phyloP scores from a whole-genome alignment of 1,140 invertebrate genomes.

The Heliconius nattereri region DNA sequence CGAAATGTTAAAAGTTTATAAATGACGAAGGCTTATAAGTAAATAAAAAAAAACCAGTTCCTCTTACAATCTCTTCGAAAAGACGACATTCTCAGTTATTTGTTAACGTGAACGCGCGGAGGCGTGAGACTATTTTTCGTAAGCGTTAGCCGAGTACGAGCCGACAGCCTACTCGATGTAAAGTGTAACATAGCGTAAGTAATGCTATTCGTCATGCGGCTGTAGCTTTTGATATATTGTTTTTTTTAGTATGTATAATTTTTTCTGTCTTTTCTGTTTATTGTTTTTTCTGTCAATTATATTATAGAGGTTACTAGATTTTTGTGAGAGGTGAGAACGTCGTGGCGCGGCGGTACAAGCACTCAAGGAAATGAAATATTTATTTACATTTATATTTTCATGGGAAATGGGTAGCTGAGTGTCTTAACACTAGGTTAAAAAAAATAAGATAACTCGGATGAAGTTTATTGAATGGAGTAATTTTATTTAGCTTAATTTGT shows the following conservation, averaged over 20 bases:
- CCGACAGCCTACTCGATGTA: conserved; percentile 1
- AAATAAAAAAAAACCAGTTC: background rate
- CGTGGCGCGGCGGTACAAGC: too few species aligned
- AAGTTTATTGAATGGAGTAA: too few species aligned
- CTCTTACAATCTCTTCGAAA: conserved; percentile 11
- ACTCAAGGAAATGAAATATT: too few species aligned
- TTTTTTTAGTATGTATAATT: background rate
- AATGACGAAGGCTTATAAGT: background rate
- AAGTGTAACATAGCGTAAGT: conserved; percentile 10
- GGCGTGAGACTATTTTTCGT: conserved; percentile 30
- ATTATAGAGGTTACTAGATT: too few species aligned
- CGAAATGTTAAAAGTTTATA: background rate
- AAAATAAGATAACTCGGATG: too few species aligned
- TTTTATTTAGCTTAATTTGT: too few species aligned
- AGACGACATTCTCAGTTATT: conserved; percentile 21
- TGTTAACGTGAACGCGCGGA: conserved; percentile 29
- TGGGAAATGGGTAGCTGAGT: too few species aligned
- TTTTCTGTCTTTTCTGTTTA: background rate
- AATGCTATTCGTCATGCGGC: background rate
- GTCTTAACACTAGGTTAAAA: too few species aligned
- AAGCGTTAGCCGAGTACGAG: background rate
- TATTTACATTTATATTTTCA: too few species aligned
- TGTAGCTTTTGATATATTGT: conserved; percentile 5
- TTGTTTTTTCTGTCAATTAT: background rate
- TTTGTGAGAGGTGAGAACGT: too few species aligned